Base-by-base conservation (phyloP, 1,140 invertebrate genomes). In the Drosophila teissieri region DNA sequence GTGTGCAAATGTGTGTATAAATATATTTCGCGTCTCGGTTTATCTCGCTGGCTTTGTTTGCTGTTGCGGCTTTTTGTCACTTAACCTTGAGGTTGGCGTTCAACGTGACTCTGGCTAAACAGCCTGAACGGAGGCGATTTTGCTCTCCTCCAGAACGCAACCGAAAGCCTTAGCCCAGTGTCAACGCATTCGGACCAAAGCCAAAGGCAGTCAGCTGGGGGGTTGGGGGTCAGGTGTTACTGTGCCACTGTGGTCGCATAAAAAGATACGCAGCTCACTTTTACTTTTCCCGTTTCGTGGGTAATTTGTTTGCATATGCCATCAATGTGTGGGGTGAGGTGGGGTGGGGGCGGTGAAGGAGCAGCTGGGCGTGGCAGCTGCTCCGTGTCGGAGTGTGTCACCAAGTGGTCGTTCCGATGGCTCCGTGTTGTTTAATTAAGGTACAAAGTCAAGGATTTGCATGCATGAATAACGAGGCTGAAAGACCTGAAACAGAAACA, bases 61-160 rank as follows among this genome's bases (percentile, higher is more conserved):
- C 34, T 58, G 62, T 34, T 61, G 70, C n/a, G 49, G 53, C 67
- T 73, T 67, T 64, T 73, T 65, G 68, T 74, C 74, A 67, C 74
- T 86, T 86, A 81, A 82, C 78, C 82, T 82, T 85, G 78, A 61
- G 61, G 74, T 70, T 78, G 78, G 52, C 40, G 57, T 51, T 62
- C 80, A 84, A 76, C 82, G 81, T 86, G 82, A 86, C 73, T 81
- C 72, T 72, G 67, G 74, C 68, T 74, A 69, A 80, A 78, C 81
- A 73, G 62, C 44, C 77, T 36, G 62, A 58, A 54, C 46, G 27
- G n/a, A 19, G 48, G 46, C 34, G 40, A 37, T 24, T 24, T 31
- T 22, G 19, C 12, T 10, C 15, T 4, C 27, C 27, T 10, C 40
- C 15, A 31, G 31, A 7, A 31, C 2, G 2, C 31, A 31, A 0